These are phyloP conservation scores for Paratrypauchen microcephalus DNA, from an alignment of 2,797 vertebrate genomes.

Conservation along the genomic window DNA sequence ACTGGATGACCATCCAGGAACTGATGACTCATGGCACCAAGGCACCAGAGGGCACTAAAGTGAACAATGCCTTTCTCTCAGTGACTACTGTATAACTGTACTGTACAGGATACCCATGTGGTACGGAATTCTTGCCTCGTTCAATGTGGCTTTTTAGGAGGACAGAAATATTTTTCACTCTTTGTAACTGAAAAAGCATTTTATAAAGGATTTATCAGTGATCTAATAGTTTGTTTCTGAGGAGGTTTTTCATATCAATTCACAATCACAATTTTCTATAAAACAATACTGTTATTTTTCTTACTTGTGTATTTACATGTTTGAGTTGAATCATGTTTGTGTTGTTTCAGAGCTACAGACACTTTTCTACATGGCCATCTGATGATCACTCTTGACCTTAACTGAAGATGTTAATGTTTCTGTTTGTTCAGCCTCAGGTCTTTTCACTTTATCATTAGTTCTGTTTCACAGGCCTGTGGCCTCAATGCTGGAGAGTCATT, in stretches of 20 bases:
- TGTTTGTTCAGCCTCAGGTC: slow-evolving; percentile 7
- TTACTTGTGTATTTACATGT: slow-evolving; percentile 57
- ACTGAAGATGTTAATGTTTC: not conserved
- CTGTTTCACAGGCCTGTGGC: not conserved
- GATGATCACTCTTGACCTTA: slow-evolving; percentile 10
- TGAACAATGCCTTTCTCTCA: slow-evolving; percentile 96
- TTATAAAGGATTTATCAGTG: slow-evolving; percentile 85
- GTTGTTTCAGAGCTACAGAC: slow-evolving; percentile 57
- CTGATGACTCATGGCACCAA: slow-evolving; percentile 96
- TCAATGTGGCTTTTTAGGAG: slow-evolving; percentile 99
- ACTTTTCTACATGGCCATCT: slow-evolving; percentile 28
- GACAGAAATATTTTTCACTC: slow-evolving; percentile 89
- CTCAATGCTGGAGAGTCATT: slow-evolving; percentile 1
- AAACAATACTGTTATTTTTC: slow-evolving; percentile 63
- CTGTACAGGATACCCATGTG: slow-evolving; percentile 83
- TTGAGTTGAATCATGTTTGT: slow-evolving; percentile 64
- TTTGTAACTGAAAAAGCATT: slow-evolving; percentile 88
- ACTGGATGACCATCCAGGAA: slow-evolving; percentile 99
- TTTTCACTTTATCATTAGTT: slow-evolving; percentile 1
- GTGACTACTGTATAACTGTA: slow-evolving; percentile 92
- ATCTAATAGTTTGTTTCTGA: slow-evolving; percentile 70
- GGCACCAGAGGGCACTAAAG: slow-evolving; percentile 89
- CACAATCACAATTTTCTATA: slow-evolving; percentile 63
- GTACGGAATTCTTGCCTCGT: slow-evolving; percentile 97
- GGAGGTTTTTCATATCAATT: slow-evolving; percentile 56